Conservation (phyloP, 2,888 invertebrate species). For the Poecilus cupreus region DNA sequence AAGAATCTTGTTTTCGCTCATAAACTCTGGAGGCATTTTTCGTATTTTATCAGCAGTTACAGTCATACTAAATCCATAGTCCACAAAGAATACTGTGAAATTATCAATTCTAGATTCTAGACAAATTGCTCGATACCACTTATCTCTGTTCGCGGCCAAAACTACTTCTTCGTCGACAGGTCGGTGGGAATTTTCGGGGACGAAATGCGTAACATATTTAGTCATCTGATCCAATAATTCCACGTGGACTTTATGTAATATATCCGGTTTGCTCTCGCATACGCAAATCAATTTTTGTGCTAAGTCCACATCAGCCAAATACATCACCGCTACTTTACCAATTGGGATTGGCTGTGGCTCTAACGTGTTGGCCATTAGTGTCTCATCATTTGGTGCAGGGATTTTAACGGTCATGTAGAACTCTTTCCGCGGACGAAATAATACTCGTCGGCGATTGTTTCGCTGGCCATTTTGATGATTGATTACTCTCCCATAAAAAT, state of each 20-base stretch:
- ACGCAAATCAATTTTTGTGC: no score
- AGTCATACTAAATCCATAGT: constrained; percentile 66
- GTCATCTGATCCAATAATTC: constrained; percentile 10
- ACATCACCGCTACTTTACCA: no score
- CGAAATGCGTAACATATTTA: constrained; percentile 27
- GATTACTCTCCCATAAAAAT: no score
- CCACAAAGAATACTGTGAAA: constrained; percentile 65
- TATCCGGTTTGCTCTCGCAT: neutral
- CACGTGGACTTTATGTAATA: constrained; percentile 29
- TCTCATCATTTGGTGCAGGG: no score
- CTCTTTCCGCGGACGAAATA: no score
- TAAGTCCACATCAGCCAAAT: no score
- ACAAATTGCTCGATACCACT: constrained; percentile 66
- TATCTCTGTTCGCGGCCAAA: constrained; percentile 64
- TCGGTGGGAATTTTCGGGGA: constrained; percentile 61
- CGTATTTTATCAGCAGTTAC: constrained; percentile 64
- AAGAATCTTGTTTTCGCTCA: constrained; percentile 63
- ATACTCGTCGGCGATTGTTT: no score
- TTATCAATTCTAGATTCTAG: constrained; percentile 60
- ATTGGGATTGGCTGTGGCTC: no score
- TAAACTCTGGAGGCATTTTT: constrained; percentile 64
- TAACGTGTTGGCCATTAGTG: no score
- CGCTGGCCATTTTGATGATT: no score
- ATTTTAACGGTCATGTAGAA: no score
- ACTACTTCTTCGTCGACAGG: constrained; percentile 66